These are phyloP conservation scores for Sebastes steindachneri DNA, from an alignment of 2,797 vertebrate species.

Conservation along the genomic window DNA sequence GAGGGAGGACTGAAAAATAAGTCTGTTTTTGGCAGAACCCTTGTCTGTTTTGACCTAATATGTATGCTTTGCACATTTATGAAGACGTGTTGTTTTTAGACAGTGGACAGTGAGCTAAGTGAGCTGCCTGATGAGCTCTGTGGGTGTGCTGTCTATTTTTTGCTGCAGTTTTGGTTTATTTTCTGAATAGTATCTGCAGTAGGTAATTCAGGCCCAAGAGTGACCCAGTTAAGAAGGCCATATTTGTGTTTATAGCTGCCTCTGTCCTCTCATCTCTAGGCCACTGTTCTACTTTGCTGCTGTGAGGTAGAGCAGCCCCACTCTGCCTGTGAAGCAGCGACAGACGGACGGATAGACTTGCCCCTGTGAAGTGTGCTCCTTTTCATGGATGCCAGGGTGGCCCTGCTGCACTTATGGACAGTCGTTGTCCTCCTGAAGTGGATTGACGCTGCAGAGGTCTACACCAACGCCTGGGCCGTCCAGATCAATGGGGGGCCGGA, in stretches of 20 bases:
- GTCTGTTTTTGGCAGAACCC: conserved; percentile 13
- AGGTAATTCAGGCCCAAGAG: conserved; percentile 33
- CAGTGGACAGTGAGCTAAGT: conserved; percentile 11
- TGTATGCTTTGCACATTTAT: conserved; percentile 37
- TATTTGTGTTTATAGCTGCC: conserved; percentile 61
- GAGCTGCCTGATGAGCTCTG: conserved; percentile 20
- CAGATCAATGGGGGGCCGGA: conserved; percentile 85
- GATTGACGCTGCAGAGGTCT: conserved; percentile 80
- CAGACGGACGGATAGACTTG: conserved; percentile 60
- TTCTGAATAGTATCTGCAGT: conserved; percentile 31
- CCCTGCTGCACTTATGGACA: conserved; percentile 87
- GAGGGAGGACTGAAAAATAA: conserved; percentile 36
- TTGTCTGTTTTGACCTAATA: conserved; percentile 46
- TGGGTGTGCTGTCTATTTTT: conserved; percentile 35
- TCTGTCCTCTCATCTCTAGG: conserved; percentile 77
- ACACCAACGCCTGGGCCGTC: conserved; percentile 97
- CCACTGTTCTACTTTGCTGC: conserved; percentile 73
- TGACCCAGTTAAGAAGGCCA: conserved; percentile 64
- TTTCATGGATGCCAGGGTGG: conserved; percentile 93
- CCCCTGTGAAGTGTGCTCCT: conserved; percentile 64
- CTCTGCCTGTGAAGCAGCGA: conserved; percentile 59
- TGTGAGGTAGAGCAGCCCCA: conserved; percentile 60
- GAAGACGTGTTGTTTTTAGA: background rate
- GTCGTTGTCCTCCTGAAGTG: conserved; percentile 81
- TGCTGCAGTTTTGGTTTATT: conserved; percentile 19